Evolutionary conservation across 2,797 vertebrate genomes (phyloP).

Genomic region (Molossus alvarezi): DNA sequence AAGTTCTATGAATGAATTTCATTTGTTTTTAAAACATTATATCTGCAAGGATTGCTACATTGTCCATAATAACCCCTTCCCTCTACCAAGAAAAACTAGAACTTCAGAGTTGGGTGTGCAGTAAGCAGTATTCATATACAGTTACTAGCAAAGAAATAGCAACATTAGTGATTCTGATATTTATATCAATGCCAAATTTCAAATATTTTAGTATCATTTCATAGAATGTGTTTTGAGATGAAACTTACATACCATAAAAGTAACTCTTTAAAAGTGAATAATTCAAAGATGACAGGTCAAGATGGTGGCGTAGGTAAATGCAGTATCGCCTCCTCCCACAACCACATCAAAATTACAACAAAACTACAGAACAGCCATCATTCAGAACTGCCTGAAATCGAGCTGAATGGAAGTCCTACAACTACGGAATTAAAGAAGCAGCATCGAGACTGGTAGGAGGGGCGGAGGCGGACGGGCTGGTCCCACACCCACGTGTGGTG

Average conservation of each 20-base stretch:
- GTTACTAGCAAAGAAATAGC: slow-evolving; percentile 8
- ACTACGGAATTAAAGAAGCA: no score
- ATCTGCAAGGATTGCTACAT: background rate
- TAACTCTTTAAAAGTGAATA: slow-evolving; percentile 24
- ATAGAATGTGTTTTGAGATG: background rate
- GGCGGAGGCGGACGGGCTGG: no score
- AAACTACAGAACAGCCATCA: no score
- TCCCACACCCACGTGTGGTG: no score
- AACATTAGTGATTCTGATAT: background rate
- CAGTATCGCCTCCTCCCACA: no score
- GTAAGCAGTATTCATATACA: background rate
- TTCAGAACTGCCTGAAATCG: no score
- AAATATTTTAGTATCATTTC: slow-evolving; percentile 24
- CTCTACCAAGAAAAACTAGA: background rate
- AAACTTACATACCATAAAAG: slow-evolving; percentile 45
- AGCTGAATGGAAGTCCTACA: no score
- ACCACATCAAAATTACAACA: no score
- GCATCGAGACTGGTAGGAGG: no score
- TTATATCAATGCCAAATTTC: background rate
- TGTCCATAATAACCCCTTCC: background rate
- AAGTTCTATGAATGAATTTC: background rate
- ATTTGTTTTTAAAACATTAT: slow-evolving; percentile 27
- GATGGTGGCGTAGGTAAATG: no score
- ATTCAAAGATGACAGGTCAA: background rate
- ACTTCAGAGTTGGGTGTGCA: background rate